Evolutionary conservation across 2,888 invertebrate genomes (phyloP), one percentile per base, ranked within the genome.

Genomic region (Epiblema foenella): DNA sequence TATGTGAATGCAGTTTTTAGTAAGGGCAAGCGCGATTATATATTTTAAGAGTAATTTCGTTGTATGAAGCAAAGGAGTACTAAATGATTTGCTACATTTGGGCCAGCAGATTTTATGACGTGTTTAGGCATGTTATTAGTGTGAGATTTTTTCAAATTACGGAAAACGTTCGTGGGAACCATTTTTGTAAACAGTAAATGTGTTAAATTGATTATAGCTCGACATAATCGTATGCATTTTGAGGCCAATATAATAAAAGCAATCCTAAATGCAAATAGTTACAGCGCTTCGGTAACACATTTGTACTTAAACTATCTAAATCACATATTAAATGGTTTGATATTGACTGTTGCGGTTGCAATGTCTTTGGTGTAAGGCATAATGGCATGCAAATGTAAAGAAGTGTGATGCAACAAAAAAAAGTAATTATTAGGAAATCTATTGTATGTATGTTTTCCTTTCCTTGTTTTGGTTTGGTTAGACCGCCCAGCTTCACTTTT

Each of bases 301-400:
- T 39, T 64, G 64, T 58, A 20, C 51, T 24, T 52, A 56, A 20
- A 59, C 9, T 69, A 69, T 70, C 63, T 65, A 70, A 70, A 70
- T 70, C 54, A 70, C 70, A 70, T 66, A 37, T 54, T 58, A 54
- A 59, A n/a, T 15, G 69, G 18, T 52, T 52, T 7, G 17, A 60
- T 37, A 52, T 60, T 66, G 65, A 70, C 70, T 70, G 65, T 66
- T 60, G 59, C 60, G 33, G 29, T 60, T 17, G 65, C 59, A 65
- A 66, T 52, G 60, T 70, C 65, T 70, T 70, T 70, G 70, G 70
- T 66, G 69, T 70, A 54, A 65, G 58, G 65, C 57, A 52, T 39
- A 54, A 60, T 66, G 65, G 70, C 70, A 70, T 66, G 70, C 65
- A 60, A 51, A 58, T 65, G 46, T 64, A 39, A 64, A 29, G 49